Conservation (phyloP, 2,888 invertebrate species). For the Buathra laborator region DNA sequence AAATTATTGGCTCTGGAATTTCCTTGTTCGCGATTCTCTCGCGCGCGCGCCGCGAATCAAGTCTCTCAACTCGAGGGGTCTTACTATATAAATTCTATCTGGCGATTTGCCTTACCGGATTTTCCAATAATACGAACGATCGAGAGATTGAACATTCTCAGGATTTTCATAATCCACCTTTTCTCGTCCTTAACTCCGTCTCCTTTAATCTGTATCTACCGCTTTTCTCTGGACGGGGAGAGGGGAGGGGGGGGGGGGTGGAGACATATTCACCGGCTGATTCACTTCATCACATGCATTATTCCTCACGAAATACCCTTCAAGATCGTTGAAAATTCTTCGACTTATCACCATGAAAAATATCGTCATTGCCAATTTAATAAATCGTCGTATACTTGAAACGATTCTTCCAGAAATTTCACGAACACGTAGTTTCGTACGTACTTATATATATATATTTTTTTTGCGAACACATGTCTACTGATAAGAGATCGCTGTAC, state of each 20-base stretch:
- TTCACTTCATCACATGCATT: constrained; percentile 30
- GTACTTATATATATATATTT: background rate
- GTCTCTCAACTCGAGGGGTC: background rate
- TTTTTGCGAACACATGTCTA: background rate
- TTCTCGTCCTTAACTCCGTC: constrained; percentile 1
- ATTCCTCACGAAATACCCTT: constrained; percentile 27
- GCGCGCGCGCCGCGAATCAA: background rate
- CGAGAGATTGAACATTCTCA: constrained; percentile 53
- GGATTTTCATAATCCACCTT: constrained; percentile 49
- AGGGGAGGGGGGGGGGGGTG: background rate
- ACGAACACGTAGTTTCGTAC: background rate
- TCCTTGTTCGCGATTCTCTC: constrained; percentile 17
- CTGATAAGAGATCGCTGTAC: background rate
- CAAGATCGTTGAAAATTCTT: constrained; percentile 6
- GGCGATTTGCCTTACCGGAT: constrained; percentile 30
- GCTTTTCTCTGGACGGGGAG: background rate
- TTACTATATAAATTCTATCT: constrained; percentile 32
- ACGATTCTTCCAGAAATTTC: background rate
- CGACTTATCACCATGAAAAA: constrained; percentile 22
- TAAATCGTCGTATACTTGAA: background rate
- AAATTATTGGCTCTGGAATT: constrained; percentile 60
- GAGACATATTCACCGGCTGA: constrained; percentile 17
- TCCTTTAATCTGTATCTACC: constrained; percentile 2
- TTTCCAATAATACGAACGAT: constrained; percentile 55
- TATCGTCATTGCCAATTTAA: constrained; percentile 6